Base-by-base conservation (phyloP, 2,888 invertebrate species). In the Creontiades dilutus region DNA sequence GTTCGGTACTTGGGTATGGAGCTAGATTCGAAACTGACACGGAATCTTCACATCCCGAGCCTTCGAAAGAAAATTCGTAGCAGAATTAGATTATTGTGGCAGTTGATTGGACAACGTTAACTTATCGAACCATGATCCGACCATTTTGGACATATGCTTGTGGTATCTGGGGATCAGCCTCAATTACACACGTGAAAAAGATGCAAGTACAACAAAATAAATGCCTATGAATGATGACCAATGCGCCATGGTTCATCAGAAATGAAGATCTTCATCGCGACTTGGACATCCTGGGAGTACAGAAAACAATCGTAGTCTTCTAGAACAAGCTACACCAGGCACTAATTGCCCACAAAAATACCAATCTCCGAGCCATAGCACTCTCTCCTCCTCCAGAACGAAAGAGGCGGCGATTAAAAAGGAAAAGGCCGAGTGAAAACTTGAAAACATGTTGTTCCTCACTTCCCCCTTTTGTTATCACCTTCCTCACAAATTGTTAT, bases 191-290 rank as follows among this genome's bases (percentile, higher is more conserved):
- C 7, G 48, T 48, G 13, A 48, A 48, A n/a, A n/a, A n/a, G n/a
- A n/a, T n/a, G n/a, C n/a, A n/a, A n/a, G n/a, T n/a, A n/a, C n/a
- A n/a, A n/a, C 48, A 48, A 48, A 61, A 61, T 23, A 61, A 23
- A 61, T 80, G 80, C 80, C 80, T 80, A 4, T 11, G 80, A 80
- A 28, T 80, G 28, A 28, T 80, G 80, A 28, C 80, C n/a, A 19
- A 28, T 80, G 80, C 80, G 37, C 80, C 80, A 3, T 80, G 28
- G 80, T 80, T 80, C 80, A n/a, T 80, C 16, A 80, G 80, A 28
- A 80, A 80, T 19, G 80, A 80, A 47, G 80, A 27, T 13, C 80
- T 80, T 37, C 80, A 80, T 80, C 28, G 28, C 16, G 80, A 80
- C 47, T n/a, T 80, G 19, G 78, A 37, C 78, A 80, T 80, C n/a